Evolutionary conservation across 2,113 vertebrate species (phyloP).

Genomic region (Onychorhynchus coronatus): DNA sequence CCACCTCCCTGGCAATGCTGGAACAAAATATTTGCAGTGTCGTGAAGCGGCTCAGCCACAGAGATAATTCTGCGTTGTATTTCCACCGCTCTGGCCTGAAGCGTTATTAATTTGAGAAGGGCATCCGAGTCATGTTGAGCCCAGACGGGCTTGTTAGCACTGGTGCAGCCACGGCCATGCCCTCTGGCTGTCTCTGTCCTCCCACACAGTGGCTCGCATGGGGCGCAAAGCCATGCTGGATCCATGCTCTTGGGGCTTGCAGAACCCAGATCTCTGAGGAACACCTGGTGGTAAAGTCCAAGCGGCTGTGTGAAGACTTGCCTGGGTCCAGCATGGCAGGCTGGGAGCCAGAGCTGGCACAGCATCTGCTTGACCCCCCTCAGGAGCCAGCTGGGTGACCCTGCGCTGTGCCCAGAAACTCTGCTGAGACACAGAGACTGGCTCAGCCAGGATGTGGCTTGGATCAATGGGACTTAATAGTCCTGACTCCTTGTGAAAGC

Average conservation of each 20-base stretch:
- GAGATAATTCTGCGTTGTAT: not conserved
- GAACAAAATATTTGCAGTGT: not conserved
- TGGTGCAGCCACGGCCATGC: accelerated
- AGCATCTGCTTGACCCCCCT: not conserved
- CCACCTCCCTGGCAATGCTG: accelerated
- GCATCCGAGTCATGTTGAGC: not conserved
- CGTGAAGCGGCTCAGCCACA: accelerated
- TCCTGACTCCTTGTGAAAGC: not conserved
- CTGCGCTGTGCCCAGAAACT: accelerated
- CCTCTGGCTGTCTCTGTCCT: not conserved
- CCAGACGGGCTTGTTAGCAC: accelerated
- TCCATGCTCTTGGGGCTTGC: not conserved
- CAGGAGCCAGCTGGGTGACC: not conserved
- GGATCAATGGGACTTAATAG: not conserved
- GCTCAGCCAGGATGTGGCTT: not conserved
- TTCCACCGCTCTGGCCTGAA: not conserved
- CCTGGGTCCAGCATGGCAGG: not conserved
- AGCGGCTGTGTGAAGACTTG: accelerated
- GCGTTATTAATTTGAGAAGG: not conserved
- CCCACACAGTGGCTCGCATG: accelerated
- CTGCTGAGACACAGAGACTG: not conserved
- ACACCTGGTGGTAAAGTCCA: not conserved
- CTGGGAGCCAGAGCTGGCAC: not conserved
- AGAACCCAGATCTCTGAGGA: not conserved
- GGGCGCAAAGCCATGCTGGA: not conserved